A percentile compares a stretch with the other conserved stretches of the same genome.
Evolutionary conservation across 2,797 vertebrate genomes (phyloP).

Genomic region (Peromyscus nudipes): DNA sequence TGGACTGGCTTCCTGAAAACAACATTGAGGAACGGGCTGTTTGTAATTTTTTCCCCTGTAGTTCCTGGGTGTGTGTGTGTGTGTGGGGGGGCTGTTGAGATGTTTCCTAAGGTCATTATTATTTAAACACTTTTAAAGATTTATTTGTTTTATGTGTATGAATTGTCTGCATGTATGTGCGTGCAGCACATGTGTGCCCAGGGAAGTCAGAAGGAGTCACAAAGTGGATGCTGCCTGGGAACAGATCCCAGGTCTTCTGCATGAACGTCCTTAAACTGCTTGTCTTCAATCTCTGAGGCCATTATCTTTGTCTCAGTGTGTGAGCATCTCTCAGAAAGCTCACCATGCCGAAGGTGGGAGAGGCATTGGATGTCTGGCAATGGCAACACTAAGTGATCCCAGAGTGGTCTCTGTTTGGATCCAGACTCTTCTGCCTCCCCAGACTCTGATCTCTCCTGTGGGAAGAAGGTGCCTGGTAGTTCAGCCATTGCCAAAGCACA

Average conservation of each 20-base stretch:
- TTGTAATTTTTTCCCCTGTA: background rate
- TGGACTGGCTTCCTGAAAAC: background rate
- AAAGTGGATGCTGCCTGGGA: background rate
- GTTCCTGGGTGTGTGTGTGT: no score
- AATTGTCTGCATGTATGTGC: background rate
- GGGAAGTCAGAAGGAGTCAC: background rate
- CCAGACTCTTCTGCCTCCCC: rapidly evolving
- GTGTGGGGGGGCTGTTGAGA: background rate
- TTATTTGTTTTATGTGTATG: background rate
- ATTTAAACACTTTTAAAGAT: background rate
- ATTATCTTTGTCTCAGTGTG: background rate
- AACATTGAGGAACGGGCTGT: background rate
- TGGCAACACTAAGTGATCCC: background rate
- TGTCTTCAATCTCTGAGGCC: background rate
- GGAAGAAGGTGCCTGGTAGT: background rate
- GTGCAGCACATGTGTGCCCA: background rate
- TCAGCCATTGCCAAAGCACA: no score
- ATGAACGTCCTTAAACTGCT: background rate
- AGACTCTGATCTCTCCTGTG: background rate
- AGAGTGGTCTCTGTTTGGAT: background rate
- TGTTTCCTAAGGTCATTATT: background rate
- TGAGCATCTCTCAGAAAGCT: background rate
- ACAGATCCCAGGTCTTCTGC: background rate
- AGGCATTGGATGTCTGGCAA: background rate
- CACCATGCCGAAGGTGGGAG: background rate